Evolutionary conservation across 2,888 invertebrate genomes (phyloP).

Genomic region (Mythimna vitellina): DNA sequence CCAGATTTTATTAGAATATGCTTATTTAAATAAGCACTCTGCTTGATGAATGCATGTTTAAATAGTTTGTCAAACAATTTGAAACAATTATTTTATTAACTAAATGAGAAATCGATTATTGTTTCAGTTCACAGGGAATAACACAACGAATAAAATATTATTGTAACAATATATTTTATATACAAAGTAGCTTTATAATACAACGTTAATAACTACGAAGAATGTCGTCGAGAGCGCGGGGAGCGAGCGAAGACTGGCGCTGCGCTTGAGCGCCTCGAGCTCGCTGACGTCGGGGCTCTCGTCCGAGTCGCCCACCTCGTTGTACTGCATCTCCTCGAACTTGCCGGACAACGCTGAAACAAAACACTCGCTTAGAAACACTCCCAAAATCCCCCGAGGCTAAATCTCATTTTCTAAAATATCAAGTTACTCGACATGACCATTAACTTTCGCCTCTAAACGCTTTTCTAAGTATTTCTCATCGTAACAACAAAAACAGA

Average conservation of each 20-base stretch:
- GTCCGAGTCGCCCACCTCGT: constrained; percentile 84
- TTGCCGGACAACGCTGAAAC: constrained; percentile 86
- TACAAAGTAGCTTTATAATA: constrained; percentile 87
- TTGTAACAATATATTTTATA: constrained; percentile 88
- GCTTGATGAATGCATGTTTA: constrained; percentile 13
- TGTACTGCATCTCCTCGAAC: constrained; percentile 88
- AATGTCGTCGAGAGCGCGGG: constrained; percentile 65
- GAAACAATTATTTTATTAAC: constrained; percentile 19
- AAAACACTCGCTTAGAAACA: constrained; percentile 67
- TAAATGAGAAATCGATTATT: constrained; percentile 22
- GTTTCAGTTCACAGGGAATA: constrained; percentile 45
- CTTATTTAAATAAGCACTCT: constrained; percentile 7
- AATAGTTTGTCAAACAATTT: constrained; percentile 21
- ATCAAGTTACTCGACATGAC: constrained; percentile 77
- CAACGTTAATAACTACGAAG: constrained; percentile 77
- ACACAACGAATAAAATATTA: constrained; percentile 78
- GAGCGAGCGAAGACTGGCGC: constrained; percentile 70
- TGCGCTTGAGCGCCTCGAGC: constrained; percentile 85
- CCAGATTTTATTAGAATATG: neutral
- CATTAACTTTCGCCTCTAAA: constrained; percentile 75
- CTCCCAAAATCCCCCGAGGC: constrained; percentile 64
- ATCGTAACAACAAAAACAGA: constrained; percentile 53
- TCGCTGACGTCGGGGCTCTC: constrained; percentile 86
- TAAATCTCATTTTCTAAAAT: constrained; percentile 67
- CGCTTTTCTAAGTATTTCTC: constrained; percentile 64